A percentile compares a stretch with the other conserved stretches of the same genome.
Evolutionary conservation across 2,888 invertebrate species (phyloP).

Genomic region (Miltochrista miniata): DNA sequence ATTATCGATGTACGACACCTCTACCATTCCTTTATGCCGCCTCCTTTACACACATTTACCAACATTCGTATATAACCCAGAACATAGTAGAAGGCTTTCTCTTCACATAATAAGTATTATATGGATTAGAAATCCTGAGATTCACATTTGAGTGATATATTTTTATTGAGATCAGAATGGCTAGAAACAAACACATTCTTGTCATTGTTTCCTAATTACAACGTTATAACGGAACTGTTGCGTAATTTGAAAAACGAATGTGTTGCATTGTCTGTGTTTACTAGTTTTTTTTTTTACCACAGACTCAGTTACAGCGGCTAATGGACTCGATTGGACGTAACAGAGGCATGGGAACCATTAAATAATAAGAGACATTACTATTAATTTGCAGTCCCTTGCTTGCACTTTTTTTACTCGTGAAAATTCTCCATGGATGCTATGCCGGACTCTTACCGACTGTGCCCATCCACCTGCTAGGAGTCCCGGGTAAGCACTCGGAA

Average conservation of each 20-base stretch:
- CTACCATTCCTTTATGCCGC: background rate
- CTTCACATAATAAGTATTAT: too few species aligned
- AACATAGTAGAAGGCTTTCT: too few species aligned
- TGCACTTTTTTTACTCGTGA: too few species aligned
- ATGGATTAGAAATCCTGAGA: background rate
- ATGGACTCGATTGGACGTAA: background rate
- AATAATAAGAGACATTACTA: background rate
- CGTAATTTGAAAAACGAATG: constrained; percentile 20
- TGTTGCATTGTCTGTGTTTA: constrained; percentile 4
- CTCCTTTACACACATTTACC: background rate
- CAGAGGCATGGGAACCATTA: constrained; percentile 1
- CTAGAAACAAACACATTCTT: constrained; percentile 34
- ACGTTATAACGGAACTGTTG: constrained; percentile 26
- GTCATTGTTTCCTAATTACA: constrained; percentile 47
- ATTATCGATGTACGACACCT: too few species aligned
- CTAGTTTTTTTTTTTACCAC: constrained; percentile 8
- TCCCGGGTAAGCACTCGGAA: too few species aligned
- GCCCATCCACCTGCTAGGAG: too few species aligned
- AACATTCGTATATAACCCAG: too few species aligned
- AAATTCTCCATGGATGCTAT: too few species aligned
- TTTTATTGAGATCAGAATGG: constrained; percentile 1
- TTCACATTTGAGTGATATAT: background rate
- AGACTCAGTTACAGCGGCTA: background rate
- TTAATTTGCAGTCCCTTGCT: too few species aligned
- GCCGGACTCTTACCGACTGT: too few species aligned